Evolutionary conservation across 2,113 vertebrate genomes (phyloP), one percentile per base, ranked within the genome.

Genomic region (Caranx ignobilis): DNA sequence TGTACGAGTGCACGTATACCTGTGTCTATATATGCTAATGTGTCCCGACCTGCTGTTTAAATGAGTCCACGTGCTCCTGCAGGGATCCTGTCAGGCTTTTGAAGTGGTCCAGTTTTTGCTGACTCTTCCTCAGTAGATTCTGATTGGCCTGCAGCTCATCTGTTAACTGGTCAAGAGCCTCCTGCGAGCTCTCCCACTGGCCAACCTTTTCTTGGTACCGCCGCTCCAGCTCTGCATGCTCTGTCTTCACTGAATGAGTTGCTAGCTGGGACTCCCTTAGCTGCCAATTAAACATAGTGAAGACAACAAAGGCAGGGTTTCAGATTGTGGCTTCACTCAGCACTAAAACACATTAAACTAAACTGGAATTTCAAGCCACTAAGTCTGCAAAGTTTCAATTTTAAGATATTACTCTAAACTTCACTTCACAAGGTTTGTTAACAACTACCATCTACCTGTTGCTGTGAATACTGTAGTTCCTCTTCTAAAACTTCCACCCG

Each of bases 111-210:
- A 35, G 50, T 43, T 75, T 77, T 75, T 92, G 89, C 56, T 81
- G 89, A 70, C 79, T 92, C 77, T 83, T 88, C 64, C 82, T 82
- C 71, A 93, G 71, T 13, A 81, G 31, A 6, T 69, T 86, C 74
- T 92, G 84, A 81, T 71, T 85, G 69, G 87, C 77, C 89, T 89
- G 77, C 50, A 95, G 86, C 56, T 95, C 89, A 65, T 94, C 82
- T 1, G 73, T 90, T 82, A 95, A 63, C 75, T 93, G 89, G 69
- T 94, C 89, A 52, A 94, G 80, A 6, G 60, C 91, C 71, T 94
- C 93, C 83, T 93, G 87, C 1, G 90, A 89, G 61, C 26, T 83
- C 83, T 95, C 91, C 90, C 90, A 90, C n/a, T 95, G 85, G 52
- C 71, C 69, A 18, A 89, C 85, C 74, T 93, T 94, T 56, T 94